Base-by-base conservation (phyloP, 2,113 vertebrate genomes). In the Phaetusa simplex region DNA sequence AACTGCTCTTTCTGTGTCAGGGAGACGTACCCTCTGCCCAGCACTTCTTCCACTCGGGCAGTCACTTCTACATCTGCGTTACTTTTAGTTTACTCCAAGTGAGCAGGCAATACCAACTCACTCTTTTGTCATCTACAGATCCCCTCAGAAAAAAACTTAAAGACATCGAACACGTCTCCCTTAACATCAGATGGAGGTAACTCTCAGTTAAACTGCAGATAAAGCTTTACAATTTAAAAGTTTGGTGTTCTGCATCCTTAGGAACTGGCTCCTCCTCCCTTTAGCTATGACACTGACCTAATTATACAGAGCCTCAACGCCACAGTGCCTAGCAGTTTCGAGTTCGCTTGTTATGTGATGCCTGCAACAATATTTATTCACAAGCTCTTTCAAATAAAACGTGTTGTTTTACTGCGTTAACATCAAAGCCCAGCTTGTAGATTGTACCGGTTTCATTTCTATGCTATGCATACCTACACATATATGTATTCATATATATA, bases 311-410 rank as follows among this genome's bases (percentile, higher is more conserved):
- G 17, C 74, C 55, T 45, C 59, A 22, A 3, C 1, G 4, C 77
- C 72, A 49, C 70, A 12, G 24, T 4, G 1, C 0, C 0, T 8
- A 38, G 56, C 9, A 71, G 90, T 71, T 93, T 90, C 40, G 11
- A 71, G 72, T 96, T 95, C 3, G 10, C 80, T 93, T 93, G 88
- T 81, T 92, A 88, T 81, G 69, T 47, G 82, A 88, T 74, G 64
- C 90, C 86, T 88, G 86, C 76, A 93, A 92, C 86, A 94, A 81
- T 93, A 78, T 88, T 94, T 95, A 94, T 93, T 95, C 90, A 83
- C 64, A 22, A 92, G 94, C 59, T 21, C 30, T 91, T 96, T 91
- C 80, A 92, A 96, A 92, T 55, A 83, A 84, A 95, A 88, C 2
- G 3, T 30, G 29, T 92, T 90, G 72, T 29, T 94, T 91, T 72